A percentile compares a stretch with the other conserved stretches of the same genome.
Evolutionary conservation across 2,797 vertebrate species (phyloP).

Genomic region (Clarias platycephalus): DNA sequence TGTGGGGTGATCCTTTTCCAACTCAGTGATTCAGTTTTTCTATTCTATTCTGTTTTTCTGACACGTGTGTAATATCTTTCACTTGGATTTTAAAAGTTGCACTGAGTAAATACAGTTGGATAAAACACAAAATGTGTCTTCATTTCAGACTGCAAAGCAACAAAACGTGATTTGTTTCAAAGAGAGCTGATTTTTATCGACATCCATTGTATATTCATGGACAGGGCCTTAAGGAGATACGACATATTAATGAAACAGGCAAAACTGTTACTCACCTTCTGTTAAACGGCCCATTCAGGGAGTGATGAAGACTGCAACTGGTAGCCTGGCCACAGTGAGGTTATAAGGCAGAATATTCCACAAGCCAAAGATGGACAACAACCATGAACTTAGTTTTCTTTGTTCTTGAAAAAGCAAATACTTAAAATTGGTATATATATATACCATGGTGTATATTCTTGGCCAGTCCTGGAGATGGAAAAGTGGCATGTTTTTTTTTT

Average conservation of each 20-base stretch:
- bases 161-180: too few species aligned
- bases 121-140: too few species aligned
- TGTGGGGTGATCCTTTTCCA: too few species aligned
- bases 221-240: neutral
- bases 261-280: conserved; percentile 46
- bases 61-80: too few species aligned
- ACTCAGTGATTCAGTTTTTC: too few species aligned
- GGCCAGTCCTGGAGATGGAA: conserved; percentile 37
- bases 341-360: neutral
- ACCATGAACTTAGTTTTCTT: conserved; percentile 26
- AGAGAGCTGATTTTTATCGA: too few species aligned
- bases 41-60: too few species aligned
- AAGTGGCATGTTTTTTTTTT: conserved; percentile 5
- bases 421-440: conserved; percentile 39
- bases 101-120: too few species aligned
- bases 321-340: conserved; percentile 4
- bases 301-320: neutral
- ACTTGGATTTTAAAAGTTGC: too few species aligned
- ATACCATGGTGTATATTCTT: conserved; percentile 35
- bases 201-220: neutral
- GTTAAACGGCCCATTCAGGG: neutral
- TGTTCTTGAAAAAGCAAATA: conserved; percentile 35
- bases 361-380: conserved; percentile 39
- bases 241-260: neutral
- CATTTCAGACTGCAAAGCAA: too few species aligned